Base-by-base conservation (phyloP, 2,888 invertebrate genomes). In the Acrocyrtus sp. region DNA sequence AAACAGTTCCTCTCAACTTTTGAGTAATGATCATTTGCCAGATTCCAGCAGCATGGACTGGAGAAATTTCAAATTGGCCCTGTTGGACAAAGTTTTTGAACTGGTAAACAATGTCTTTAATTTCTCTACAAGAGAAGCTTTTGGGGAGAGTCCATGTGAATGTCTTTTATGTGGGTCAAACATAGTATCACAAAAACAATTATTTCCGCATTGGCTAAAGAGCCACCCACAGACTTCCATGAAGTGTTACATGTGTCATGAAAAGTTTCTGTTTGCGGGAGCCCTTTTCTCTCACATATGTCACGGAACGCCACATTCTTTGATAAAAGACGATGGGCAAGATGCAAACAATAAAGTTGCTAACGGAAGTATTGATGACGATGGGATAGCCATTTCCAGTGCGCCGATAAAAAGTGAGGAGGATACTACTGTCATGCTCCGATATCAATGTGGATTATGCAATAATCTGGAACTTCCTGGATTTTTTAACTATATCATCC, bases 401-500 rank as follows among this genome's bases (percentile, higher is more conserved):
- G 24, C 1, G 29, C 27, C 6, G 63, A 63, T 29, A 19, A 45
- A 3, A 48, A 53, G 15, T 15, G 74, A 74, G 17, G 66, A 56
- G 19, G 76, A 67, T 12, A 60, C 67, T 2, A 74, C 79, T 6
- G 67, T 91, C 75, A 89, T 88, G 81, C 94, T 91, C 85, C 89
- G 93, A 81, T 95, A 94, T 84, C 93, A 93, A 84, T 88, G 82
- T 57, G 69, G 62, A 12, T 56, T 94, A 83, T 95, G 95, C 84
- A 88, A 90, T 56, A 86, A 90, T 80, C 90, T 90, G 81, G 89
- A 90, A 80, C 87, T 94, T 80, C 93, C 93, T n/a, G 94, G 94
- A 24, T 91, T 94, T 3, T 94, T 95, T 85, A 89, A 94, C 70
- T 85, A 94, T 67, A 94, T 95, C 93, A 94, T 94, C 43, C 95